Conservation (phyloP, 2,113 vertebrate species). For the Naja naja region DNA sequence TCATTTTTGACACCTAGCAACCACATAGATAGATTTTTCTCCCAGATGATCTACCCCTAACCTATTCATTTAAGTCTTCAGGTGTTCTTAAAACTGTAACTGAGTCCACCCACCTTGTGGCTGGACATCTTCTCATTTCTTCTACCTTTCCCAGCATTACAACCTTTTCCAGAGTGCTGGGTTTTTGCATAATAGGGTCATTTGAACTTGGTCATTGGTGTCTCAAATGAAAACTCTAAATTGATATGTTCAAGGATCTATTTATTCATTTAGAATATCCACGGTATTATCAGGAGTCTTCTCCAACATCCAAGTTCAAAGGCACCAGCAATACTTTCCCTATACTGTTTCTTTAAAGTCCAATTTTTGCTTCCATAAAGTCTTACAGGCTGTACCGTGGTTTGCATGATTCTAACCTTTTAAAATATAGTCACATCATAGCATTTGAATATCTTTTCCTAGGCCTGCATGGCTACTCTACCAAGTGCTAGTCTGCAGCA, state of each 20-base stretch:
- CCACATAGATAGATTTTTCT: neutral
- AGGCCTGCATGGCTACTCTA: neutral
- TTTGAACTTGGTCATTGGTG: neutral
- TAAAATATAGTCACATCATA: neutral
- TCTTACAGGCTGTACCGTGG: neutral
- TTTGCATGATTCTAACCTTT: neutral
- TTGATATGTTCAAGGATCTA: neutral
- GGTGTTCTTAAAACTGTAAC: neutral
- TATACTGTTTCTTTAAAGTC: neutral
- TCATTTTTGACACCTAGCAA: neutral
- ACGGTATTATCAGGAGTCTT: neutral
- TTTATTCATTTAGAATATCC: neutral
- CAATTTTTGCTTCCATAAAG: neutral
- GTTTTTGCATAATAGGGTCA: neutral
- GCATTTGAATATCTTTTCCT: neutral
- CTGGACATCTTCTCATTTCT: neutral
- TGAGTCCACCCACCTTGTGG: neutral
- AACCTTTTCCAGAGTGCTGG: neutral
- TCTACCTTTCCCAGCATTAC: neutral
- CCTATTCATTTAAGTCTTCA: neutral
- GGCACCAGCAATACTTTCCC: neutral
- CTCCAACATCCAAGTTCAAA: neutral
- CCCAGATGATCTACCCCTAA: neutral
- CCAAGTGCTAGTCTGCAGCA: neutral
- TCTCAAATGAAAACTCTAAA: neutral